Evolutionary conservation across 2,888 invertebrate genomes (phyloP).

Genomic region (Agrochola lychnidis): DNA sequence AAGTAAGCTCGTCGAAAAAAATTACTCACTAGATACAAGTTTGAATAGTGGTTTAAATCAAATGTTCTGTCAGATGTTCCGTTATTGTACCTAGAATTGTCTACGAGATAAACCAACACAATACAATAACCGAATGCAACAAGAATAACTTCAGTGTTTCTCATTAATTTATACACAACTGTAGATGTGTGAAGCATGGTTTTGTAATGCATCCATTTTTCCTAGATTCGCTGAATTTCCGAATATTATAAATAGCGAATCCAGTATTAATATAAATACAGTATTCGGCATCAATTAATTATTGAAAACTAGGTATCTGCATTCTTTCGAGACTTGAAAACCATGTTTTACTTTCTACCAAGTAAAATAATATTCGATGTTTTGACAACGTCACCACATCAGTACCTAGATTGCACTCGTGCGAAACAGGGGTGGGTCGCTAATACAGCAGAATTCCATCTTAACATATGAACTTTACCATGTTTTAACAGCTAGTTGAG

Average conservation of each 20-base stretch:
- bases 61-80: conserved; percentile 21
- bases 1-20: conserved; percentile 15
- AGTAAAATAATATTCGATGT: background rate
- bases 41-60: conserved; percentile 12
- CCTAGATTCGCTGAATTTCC: background rate
- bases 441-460: background rate
- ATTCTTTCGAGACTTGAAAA: background rate
- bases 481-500: background rate
- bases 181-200: conserved; percentile 4
- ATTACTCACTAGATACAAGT: conserved; percentile 12
- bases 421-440: background rate
- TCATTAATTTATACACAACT: conserved; percentile 7
- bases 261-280: background rate
- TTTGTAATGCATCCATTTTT: background rate
- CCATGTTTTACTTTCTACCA: background rate
- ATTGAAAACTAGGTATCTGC: background rate
- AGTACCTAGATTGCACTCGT: background rate
- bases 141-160: conserved; percentile 22
- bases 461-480: background rate
- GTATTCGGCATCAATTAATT: background rate
- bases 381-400: background rate
- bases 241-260: conserved; percentile 5
- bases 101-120: conserved; percentile 9
- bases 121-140: conserved; percentile 9
- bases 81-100: conserved; percentile 13